Evolutionary conservation across 2,888 invertebrate genomes (phyloP).

Genomic region (Tetrapedia diversipes): DNA sequence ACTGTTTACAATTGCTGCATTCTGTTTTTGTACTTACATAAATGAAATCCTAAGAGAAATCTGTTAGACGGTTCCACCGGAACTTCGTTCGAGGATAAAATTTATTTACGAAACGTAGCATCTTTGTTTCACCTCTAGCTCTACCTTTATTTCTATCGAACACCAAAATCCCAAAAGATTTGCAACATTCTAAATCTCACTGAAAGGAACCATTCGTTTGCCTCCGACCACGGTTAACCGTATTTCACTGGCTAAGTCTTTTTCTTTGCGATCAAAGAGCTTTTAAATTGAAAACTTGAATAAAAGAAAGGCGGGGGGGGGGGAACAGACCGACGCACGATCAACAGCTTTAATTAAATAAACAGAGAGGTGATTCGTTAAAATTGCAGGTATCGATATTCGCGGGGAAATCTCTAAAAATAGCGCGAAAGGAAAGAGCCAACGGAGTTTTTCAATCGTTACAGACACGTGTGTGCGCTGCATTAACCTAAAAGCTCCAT

Average conservation of each 20-base stretch:
- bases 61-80: not conserved
- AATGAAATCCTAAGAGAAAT: not conserved
- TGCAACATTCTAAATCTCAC: not conserved
- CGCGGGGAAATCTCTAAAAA: not conserved
- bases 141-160: constrained; percentile 2
- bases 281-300: not conserved
- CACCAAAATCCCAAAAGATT: constrained; percentile 3
- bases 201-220: not conserved
- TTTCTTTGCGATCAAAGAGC: not conserved
- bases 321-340: not conserved
- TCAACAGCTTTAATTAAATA: no score
- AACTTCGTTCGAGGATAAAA: not conserved
- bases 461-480: not conserved
- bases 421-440: not conserved
- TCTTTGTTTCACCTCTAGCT: not conserved
- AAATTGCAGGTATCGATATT: not conserved
- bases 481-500: constrained; percentile 15
- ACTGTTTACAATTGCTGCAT: not conserved
- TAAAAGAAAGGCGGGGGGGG: not conserved
- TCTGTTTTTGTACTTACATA: not conserved
- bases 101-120: constrained; percentile 4
- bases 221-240: not conserved
- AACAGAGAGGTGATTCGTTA: not conserved
- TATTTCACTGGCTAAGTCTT: not conserved
- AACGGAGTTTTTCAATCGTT: not conserved